A percentile compares a stretch with the other conserved stretches of the same genome.
Conservation (phyloP, 2,888 invertebrate genomes). For the Hirtodrosophila cameraria region DNA sequence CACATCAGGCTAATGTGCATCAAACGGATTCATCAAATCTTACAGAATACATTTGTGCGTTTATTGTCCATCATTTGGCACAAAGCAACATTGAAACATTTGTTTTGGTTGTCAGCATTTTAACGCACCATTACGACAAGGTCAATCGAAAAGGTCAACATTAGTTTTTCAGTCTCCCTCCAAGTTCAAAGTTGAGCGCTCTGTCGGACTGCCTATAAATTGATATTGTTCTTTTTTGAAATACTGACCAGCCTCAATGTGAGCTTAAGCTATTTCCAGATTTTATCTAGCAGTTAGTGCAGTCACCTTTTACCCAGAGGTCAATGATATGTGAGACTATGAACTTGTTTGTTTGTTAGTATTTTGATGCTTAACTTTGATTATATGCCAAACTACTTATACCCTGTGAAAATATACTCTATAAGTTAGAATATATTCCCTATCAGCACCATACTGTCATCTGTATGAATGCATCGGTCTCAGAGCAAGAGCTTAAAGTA, state of each 20-base stretch:
- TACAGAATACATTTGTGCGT: conserved; percentile 30
- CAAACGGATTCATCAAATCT: conserved; percentile 45
- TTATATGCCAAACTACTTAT: no score
- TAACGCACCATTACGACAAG: conserved; percentile 31
- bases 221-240: conserved; percentile 16
- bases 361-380: no score
- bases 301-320: conserved; percentile 24
- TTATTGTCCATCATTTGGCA: conserved; percentile 27
- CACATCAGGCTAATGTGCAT: conserved; percentile 1
- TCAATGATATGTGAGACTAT: conserved; percentile 15
- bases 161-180: conserved; percentile 22
- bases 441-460: no score
- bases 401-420: no score
- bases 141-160: conserved; percentile 54
- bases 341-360: conserved; percentile 10
- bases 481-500: no score
- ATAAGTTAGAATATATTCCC: no score
- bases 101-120: conserved; percentile 18
- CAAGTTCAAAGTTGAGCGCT: conserved; percentile 64
- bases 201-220: conserved; percentile 28
- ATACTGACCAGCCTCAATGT: conserved; percentile 55
- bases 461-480: not conserved
- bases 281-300: conserved; percentile 16
- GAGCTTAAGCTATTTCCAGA: not conserved
- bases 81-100: conserved; percentile 27